A percentile compares a stretch with the other conserved stretches of the same genome.
These are phyloP conservation scores for Urocitellus parryii DNA, from an alignment of 2,113 vertebrate genomes.

Conservation along the genomic window DNA sequence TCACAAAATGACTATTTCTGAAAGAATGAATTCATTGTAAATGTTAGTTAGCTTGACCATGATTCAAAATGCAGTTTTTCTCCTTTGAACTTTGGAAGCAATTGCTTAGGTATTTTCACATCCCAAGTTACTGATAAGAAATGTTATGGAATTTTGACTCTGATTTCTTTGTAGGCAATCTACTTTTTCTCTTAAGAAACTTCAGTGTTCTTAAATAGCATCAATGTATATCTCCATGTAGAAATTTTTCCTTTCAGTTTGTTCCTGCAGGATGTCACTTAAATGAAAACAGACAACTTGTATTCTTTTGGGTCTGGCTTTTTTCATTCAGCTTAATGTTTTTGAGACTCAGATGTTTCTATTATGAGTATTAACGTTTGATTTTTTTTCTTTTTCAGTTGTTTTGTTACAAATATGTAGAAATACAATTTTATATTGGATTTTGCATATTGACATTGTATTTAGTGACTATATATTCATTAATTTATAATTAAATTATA, in stretches of 20 bases:
- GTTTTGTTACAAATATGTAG: background rate
- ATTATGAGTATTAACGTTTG: background rate
- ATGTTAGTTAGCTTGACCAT: background rate
- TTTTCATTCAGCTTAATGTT: background rate
- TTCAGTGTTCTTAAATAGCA: background rate
- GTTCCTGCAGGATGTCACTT: background rate
- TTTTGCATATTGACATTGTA: background rate
- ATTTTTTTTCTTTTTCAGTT: background rate
- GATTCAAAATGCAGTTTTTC: background rate
- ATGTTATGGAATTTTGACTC: background rate
- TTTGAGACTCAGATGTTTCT: slow-evolving; percentile 4
- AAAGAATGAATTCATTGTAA: background rate
- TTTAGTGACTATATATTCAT: background rate
- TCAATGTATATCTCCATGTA: background rate
- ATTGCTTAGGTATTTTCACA: background rate
- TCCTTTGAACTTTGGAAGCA: background rate
- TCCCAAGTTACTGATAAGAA: background rate
- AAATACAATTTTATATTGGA: background rate
- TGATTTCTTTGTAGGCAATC: background rate
- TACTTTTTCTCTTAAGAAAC: background rate
- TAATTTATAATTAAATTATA: background rate
- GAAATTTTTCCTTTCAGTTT: background rate
- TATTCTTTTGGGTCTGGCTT: background rate
- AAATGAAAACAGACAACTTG: background rate
- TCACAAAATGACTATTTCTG: slow-evolving; percentile 20